Evolutionary conservation across 1,140 invertebrate species (phyloP).

Genomic region (Planococcus citri): DNA sequence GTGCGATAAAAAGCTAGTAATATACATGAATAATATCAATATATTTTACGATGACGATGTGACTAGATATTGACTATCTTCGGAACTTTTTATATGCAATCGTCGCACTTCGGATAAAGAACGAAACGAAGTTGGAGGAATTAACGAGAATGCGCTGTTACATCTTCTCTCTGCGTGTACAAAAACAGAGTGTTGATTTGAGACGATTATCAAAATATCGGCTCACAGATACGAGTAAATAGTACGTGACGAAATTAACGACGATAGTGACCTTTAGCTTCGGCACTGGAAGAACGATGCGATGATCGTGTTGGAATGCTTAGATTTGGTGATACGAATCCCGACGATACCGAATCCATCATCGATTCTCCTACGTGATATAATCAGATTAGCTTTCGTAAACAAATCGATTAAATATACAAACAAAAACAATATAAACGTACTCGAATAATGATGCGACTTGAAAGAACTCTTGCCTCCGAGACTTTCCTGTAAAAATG

Average conservation of each 20-base stretch:
- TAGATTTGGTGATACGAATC: not conserved
- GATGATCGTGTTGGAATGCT: constrained; percentile 7
- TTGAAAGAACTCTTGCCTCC: not conserved
- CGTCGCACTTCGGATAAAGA: constrained; percentile 39
- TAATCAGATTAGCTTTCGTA: not conserved
- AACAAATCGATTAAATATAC: not conserved
- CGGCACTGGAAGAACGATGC: constrained; percentile 12
- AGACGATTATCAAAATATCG: not conserved
- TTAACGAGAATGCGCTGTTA: constrained; percentile 33
- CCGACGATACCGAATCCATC: not conserved
- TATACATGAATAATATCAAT: constrained; percentile 32
- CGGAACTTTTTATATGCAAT: constrained; percentile 36
- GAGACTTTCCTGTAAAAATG: constrained; percentile 1
- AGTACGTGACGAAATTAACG: no score
- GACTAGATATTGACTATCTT: constrained; percentile 40
- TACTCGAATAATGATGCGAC: constrained; percentile 9
- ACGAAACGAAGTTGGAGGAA: constrained; percentile 37
- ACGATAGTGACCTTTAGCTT: constrained; percentile 1
- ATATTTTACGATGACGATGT: constrained; percentile 30
- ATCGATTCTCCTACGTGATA: constrained; percentile 9
- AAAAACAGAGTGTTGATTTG: not conserved
- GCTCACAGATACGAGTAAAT: not conserved
- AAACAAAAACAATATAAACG: no score
- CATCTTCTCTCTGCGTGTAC: constrained; percentile 23
- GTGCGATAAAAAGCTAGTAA: constrained; percentile 22